Evolutionary conservation across 2,888 invertebrate genomes (phyloP).

Genomic region (Thera obeliscata): DNA sequence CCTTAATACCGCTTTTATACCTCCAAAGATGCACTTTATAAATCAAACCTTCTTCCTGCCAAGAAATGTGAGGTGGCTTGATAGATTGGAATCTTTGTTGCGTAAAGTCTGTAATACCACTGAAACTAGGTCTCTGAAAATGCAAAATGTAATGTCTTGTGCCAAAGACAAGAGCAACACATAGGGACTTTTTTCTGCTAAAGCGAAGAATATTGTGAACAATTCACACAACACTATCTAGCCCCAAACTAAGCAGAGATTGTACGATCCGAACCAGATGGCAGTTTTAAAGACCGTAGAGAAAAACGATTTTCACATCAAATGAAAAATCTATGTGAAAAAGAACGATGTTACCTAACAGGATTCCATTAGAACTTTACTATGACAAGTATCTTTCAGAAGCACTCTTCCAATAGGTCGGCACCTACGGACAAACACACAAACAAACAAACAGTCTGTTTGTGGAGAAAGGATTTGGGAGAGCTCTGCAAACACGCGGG

Average conservation of each 20-base stretch:
- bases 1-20: neutral
- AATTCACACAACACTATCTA: no score
- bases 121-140: slow-evolving; percentile 13
- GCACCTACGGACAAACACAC: slow-evolving; percentile 36
- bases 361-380: slow-evolving; percentile 7
- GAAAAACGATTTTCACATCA: neutral
- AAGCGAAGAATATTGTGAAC: no score
- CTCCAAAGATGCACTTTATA: neutral
- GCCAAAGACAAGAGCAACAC: neutral
- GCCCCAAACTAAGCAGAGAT: no score
- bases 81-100: slow-evolving; percentile 30
- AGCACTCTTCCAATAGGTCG: slow-evolving; percentile 31
- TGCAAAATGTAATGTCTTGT: neutral
- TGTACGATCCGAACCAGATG: no score
- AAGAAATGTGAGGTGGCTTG: slow-evolving; percentile 37
- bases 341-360: neutral
- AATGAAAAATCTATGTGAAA: neutral
- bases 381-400: slow-evolving; percentile 20
- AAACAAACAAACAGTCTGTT: slow-evolving; percentile 38
- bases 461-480: slow-evolving; percentile 38
- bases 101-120: neutral
- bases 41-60: slow-evolving; percentile 37
- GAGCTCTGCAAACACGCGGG: slow-evolving; percentile 37
- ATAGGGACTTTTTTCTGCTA: neutral
- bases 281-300: no score